Percentiles rank a stretch among this genome's conserved stretches.
Evolutionary conservation across 2,888 invertebrate genomes (phyloP).

Genomic region (Apamea anceps): DNA sequence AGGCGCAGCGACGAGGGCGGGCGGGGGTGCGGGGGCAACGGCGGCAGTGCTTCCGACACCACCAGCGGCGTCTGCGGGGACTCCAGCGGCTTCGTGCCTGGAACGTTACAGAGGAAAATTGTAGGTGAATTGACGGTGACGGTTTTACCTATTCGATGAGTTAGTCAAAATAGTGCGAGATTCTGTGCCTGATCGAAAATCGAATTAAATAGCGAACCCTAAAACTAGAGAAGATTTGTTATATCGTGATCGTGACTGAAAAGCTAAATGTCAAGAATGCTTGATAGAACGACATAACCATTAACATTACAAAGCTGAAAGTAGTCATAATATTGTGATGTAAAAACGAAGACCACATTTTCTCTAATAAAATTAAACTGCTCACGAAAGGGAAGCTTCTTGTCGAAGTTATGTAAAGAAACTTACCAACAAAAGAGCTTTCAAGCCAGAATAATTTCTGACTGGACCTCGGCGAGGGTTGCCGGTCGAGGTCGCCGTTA

Average conservation of each 20-base stretch:
- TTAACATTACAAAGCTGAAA: constrained; percentile 20
- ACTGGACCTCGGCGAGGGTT: constrained; percentile 91
- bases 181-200: not conserved
- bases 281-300: constrained; percentile 26
- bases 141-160: not conserved
- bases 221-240: not conserved
- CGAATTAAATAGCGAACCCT: not conserved
- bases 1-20: constrained; percentile 89
- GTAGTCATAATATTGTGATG: constrained; percentile 3
- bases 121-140: not conserved
- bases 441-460: constrained; percentile 96
- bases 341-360: constrained; percentile 11
- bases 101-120: constrained; percentile 21
- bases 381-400: constrained; percentile 24
- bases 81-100: constrained; percentile 94
- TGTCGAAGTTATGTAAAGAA: not conserved
- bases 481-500: constrained; percentile 89
- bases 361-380: constrained; percentile 23
- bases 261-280: constrained; percentile 39
- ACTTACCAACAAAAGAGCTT: constrained; percentile 94
- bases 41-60: constrained; percentile 87
- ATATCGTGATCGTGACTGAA: constrained; percentile 31
- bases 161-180: not conserved
- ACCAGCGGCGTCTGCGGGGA: constrained; percentile 95
- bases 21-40: constrained; percentile 84